Evolutionary conservation across 1,140 invertebrate species (phyloP).

Genomic region (Ceratosolen solmsi): DNA sequence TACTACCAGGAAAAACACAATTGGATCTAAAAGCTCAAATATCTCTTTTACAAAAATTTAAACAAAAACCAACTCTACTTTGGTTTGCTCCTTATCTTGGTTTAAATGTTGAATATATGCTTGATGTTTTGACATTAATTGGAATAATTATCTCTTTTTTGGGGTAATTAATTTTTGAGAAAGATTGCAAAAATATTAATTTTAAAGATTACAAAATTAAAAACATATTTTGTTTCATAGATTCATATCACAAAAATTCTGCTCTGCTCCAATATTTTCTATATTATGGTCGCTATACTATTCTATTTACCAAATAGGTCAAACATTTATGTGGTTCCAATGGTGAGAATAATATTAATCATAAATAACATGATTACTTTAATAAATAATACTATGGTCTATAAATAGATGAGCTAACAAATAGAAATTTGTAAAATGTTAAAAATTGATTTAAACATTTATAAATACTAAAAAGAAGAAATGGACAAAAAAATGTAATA

Average conservation of each 20-base stretch:
- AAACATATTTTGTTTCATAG: conserved; percentile 70
- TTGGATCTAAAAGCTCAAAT: conserved; percentile 73
- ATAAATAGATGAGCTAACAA: no score
- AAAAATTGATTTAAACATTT: no score
- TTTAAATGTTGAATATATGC: conserved; percentile 79
- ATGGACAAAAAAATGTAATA: no score
- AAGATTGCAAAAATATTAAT: neutral
- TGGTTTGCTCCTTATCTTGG: conserved; percentile 82
- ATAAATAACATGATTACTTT: neutral
- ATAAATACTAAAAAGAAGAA: no score
- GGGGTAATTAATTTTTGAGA: conserved; percentile 70
- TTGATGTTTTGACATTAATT: conserved; percentile 82
- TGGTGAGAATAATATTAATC: conserved; percentile 75
- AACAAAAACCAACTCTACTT: conserved; percentile 80
- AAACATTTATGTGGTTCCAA: conserved; percentile 85
- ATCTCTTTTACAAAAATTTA: conserved; percentile 74
- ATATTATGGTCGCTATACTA: conserved; percentile 83
- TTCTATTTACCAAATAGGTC: conserved; percentile 85
- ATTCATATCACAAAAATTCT: conserved; percentile 79
- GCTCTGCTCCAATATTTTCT: conserved; percentile 78
- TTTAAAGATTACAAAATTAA: neutral
- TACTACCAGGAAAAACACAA: conserved; percentile 81
- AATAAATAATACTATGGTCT: neutral
- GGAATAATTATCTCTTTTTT: conserved; percentile 80
- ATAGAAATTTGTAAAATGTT: no score